Evolutionary conservation across 2,797 vertebrate genomes (phyloP).

Genomic region (Ceyx erithaca): DNA sequence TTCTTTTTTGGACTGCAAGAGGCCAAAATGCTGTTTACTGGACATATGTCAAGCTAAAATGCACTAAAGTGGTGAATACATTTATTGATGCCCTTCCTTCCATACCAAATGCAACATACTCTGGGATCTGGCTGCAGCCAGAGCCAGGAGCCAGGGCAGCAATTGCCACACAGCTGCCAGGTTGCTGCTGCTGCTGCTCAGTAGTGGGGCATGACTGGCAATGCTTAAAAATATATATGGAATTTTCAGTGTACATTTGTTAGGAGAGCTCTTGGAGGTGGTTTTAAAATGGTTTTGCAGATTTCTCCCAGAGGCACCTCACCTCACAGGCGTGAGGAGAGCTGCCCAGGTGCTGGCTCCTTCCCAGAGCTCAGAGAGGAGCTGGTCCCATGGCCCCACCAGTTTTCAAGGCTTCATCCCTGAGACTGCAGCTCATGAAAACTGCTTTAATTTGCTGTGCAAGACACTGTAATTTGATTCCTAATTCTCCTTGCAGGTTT

Average conservation of each 20-base stretch:
- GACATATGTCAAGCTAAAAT: slow-evolving; percentile 69
- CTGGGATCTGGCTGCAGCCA: neutral
- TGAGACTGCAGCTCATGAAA: neutral
- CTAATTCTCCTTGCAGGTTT: slow-evolving; percentile 34
- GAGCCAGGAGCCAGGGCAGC: neutral
- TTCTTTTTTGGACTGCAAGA: slow-evolving; percentile 4
- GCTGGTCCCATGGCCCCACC: neutral
- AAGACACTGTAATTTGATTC: slow-evolving; percentile 29
- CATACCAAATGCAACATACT: slow-evolving; percentile 13
- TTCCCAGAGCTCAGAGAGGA: neutral
- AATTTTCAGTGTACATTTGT: slow-evolving; percentile 1
- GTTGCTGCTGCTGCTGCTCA: neutral
- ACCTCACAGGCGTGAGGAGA: neutral
- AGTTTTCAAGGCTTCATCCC: neutral
- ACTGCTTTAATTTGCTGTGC: slow-evolving; percentile 17
- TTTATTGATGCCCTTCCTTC: slow-evolving; percentile 28
- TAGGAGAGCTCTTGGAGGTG: neutral
- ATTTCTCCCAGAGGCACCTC: neutral
- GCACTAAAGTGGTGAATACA: slow-evolving; percentile 57
- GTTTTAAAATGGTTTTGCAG: neutral
- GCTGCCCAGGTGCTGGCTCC: neutral
- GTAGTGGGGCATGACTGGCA: neutral
- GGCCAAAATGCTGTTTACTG: slow-evolving; percentile 62
- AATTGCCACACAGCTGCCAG: neutral
- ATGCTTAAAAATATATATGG: neutral